Evolutionary conservation across 2,113 vertebrate genomes (phyloP).

Genomic region (Pygoscelis adeliae): DNA sequence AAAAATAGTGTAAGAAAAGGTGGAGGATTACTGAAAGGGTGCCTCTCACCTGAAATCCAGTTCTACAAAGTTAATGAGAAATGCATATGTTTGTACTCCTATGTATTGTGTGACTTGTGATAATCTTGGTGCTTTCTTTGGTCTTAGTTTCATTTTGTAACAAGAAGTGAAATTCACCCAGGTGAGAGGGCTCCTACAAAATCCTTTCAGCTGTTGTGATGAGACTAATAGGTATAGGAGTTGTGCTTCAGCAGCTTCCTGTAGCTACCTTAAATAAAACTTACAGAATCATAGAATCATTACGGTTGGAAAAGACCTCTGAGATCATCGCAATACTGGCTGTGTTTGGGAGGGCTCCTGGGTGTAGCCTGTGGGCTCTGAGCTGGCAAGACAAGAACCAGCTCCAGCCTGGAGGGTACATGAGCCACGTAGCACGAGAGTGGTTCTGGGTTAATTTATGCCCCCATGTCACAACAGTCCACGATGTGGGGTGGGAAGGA

Average conservation of each 20-base stretch:
- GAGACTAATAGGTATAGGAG: background rate
- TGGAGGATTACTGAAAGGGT: background rate
- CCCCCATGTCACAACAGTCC: background rate
- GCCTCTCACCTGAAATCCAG: background rate
- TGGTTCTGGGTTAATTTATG: background rate
- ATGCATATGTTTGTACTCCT: rapidly evolving
- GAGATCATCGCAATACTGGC: background rate
- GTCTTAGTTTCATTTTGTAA: background rate
- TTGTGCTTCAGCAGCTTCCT: background rate
- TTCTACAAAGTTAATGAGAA: background rate
- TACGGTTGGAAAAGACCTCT: too few relatives aligned
- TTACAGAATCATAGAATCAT: too few relatives aligned
- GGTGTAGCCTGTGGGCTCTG: rapidly evolving
- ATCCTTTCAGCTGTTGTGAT: background rate
- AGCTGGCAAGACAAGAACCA: rapidly evolving
- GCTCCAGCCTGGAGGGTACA: background rate
- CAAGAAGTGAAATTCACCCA: background rate
- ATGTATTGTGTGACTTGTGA: background rate
- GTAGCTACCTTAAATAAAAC: background rate
- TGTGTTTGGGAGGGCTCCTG: background rate
- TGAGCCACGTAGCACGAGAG: background rate
- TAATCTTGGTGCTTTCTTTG: background rate
- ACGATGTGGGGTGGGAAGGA: rapidly evolving
- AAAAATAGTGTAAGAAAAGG: background rate
- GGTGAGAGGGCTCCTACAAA: background rate